Base-by-base conservation (phyloP, 2,888 invertebrate species). In the Amiota mariae region DNA sequence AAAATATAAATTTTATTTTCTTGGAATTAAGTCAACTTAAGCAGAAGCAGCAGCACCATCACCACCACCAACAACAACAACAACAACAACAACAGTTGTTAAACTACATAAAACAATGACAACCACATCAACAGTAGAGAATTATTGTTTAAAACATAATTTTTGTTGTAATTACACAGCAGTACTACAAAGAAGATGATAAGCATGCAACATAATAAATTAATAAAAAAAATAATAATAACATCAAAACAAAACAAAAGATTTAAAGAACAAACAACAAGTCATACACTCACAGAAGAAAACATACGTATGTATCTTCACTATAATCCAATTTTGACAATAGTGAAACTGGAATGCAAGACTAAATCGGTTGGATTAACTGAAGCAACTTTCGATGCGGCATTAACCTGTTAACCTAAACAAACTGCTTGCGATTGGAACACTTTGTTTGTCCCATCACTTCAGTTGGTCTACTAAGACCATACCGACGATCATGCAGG, bases 381-480 rank as follows among this genome's bases (percentile, higher is more conserved):
- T 54, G n/a, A 54, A 54, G 1, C 3, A 13, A 54, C 13, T 15
- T 54, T 15, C 59, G 67, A 49, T 68, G 49, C 54, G 77, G 80
- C 78, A 82, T 84, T 86, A 85, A 88, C 88, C 88, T 85, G 87
- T 87, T 88, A 87, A 87, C 88, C 88, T 81, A 87, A 87, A 88
- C 88, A 83, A 84, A 82, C 82, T 84, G 36, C 36, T 36, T 36
- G 54, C 24, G 56, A 54, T 36, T 68, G 54, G 10, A 54, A 24
- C 51, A 49, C 13, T 51, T 15, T 49, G 13, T 8, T 48, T 15
- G 49, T 48, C 36, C 63, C 46, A 24, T 51, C 54, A 67, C 13
- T 51, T 51, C 67, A 56, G 18, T 54, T 54, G 54, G 3, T n/a
- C n/a, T 15, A 8, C 11, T 12, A 18, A 18, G 66, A 66, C 66